Evolutionary conservation across 35 echinoderm and acorn worm species (phyloP), one percentile per base, ranked within the genome.

Genomic region (Apostichopus californicus): DNA sequence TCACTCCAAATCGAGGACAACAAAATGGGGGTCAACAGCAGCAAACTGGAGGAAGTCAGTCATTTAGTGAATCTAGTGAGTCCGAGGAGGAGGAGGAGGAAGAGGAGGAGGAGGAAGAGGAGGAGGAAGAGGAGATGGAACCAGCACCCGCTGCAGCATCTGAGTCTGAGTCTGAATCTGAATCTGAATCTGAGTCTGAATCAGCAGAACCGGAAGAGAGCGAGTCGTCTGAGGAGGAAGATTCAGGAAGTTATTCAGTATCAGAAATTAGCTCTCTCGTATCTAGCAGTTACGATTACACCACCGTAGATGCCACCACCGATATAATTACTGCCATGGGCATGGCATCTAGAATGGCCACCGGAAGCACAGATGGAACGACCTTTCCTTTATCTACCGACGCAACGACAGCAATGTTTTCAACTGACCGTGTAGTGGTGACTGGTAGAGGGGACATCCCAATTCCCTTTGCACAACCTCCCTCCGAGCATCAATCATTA

Each of bases 361-460:
- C 3, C n/a, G 53, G 4, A 6, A 17, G 26, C 46, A 83, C 13
- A 55, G 9, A 83, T 56, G 80, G 80, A n/a, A 14, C 55, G 1
- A 17, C 7, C 55, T 46, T 9, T 55, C 46, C 80, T 83, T 17
- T 13, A 6, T 17, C 80, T 6, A 53, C 46, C 6, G n/a, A 46
- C 34, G 24, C 34, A 83, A 55, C 14, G 80, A 56, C 12, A 15
- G 34, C 34, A 46, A 46, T 46, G 34, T 46, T 46, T 46, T 56
- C 80, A 56, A 83, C 28, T 53, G 80, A 56, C 12, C 9, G 2
- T 83, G 25, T 2, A 3, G 11, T 18, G 55, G 52, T 55, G 26
- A 55, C 80, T 13, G 80, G 80, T 17, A 83, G 80, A 55, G 80
- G 80, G 34, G 80, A 83, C 34, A 56, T 55, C n/a, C 80, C 80